These are phyloP conservation scores for Rhabdornis inornatus DNA, from an alignment of 2,113 vertebrate species.

Conservation along the genomic window DNA sequence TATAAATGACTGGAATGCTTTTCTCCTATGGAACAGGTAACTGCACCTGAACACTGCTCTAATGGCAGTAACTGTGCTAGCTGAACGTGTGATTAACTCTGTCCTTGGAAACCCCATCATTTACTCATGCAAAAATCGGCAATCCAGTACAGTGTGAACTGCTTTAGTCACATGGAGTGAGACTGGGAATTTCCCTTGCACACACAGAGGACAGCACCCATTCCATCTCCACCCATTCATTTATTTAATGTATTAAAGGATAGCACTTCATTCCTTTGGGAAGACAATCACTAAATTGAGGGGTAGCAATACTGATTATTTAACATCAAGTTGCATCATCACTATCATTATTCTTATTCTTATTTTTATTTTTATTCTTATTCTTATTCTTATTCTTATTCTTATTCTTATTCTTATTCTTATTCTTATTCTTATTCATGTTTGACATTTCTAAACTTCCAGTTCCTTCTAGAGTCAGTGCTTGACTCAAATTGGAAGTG, in stretches of 20 bases:
- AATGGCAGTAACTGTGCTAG: background rate
- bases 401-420: no score
- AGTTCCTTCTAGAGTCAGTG: background rate
- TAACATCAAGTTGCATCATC: background rate
- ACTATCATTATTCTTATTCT: no score
- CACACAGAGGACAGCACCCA: background rate
- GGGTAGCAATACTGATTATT: background rate
- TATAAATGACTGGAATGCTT: background rate
- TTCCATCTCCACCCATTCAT: background rate
- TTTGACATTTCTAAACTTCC: background rate
- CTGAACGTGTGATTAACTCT: background rate
- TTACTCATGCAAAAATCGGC: background rate
- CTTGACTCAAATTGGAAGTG: background rate
- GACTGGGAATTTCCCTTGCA: background rate
- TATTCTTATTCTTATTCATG: no score
- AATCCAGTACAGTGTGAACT: background rate
- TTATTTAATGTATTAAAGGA: background rate
- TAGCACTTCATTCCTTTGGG: background rate
- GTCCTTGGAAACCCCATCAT: background rate
- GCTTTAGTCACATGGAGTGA: background rate
- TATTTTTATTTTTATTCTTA: no score
- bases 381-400: no score
- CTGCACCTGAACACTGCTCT: background rate
- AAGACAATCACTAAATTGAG: background rate
- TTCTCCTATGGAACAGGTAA: background rate